These are phyloP conservation scores for Strix uralensis DNA, from an alignment of 2,113 vertebrate species.

Conservation along the genomic window DNA sequence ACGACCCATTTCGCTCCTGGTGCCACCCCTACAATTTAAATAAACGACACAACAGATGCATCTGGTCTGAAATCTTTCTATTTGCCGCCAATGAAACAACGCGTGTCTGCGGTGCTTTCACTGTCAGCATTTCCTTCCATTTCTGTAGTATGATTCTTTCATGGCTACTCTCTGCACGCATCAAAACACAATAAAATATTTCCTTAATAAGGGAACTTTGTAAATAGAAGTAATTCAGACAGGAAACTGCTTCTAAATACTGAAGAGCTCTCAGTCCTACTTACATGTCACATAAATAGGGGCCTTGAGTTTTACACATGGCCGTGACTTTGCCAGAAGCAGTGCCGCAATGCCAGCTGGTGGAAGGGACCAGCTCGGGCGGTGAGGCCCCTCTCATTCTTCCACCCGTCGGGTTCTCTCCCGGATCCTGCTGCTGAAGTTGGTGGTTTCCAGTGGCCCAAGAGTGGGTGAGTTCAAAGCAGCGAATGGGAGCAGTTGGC, in stretches of 20 bases:
- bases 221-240: not conserved
- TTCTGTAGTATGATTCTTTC: not conserved
- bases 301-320: not conserved
- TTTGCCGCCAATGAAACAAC: not conserved
- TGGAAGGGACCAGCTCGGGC: rapidly evolving
- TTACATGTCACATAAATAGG: not conserved
- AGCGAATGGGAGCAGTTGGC: not conserved
- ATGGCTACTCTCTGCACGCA: not conserved
- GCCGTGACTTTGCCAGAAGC: not conserved
- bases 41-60: not conserved
- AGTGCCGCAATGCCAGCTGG: not conserved
- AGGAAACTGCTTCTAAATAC: not conserved
- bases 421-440: not conserved
- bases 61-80: not conserved
- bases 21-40: not conserved
- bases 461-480: not conserved
- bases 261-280: not conserved
- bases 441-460: not conserved
- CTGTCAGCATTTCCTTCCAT: not conserved
- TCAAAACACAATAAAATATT: not conserved
- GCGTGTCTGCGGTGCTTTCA: not conserved
- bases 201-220: not conserved
- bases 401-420: rapidly evolving
- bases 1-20: not conserved
- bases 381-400: rapidly evolving